Evolutionary conservation across 2,888 invertebrate genomes (phyloP), one percentile per base, ranked within the genome.

Genomic region (Acleris literana): DNA sequence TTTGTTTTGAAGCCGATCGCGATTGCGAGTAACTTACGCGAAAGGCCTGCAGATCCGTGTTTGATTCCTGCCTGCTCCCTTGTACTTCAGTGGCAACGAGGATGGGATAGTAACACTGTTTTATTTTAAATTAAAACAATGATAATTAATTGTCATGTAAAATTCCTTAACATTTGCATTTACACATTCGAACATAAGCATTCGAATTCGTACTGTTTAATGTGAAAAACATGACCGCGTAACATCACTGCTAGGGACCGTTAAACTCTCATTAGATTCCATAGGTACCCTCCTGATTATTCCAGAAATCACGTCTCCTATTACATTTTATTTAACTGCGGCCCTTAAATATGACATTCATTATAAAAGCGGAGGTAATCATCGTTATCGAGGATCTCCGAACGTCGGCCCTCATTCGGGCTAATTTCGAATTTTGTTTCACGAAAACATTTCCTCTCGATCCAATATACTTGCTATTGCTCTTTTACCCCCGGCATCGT

Each of bases 391-490:
- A 25, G 33, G 57, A 56, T 57, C 57, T 52, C 13, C 52, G 52
- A 52, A 57, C 62, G 55, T 68, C 59, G 55, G 58, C 48, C 55
- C 63, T 67, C 69, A 63, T 70, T 68, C 64, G 57, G 57, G 63
- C 66, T 70, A 71, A 70, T 67, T 66, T 66, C 39, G 53, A 62
- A 69, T 71, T 68, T 60, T 59, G 55, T 63, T 64, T 60, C 57
- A 11, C 52, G 63, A 58, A 68, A 68, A 68, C 70, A 69, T 69
- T 68, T 68, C 69, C 64, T 60, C 59, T 52, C 59, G 64, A 75
- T 74, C 73, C 73, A 74, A 75, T 74, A 77, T 76, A 73, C 72
- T 74, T 71, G 67, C 65, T 72, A 77, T 72, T 72, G 72, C 71
- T 70, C 65, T 61, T 68, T 68, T 39, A 69, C 72, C 65, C 70